Conservation (phyloP, 64 coral and sea anemone species). For the Pocillopora damicornis region DNA sequence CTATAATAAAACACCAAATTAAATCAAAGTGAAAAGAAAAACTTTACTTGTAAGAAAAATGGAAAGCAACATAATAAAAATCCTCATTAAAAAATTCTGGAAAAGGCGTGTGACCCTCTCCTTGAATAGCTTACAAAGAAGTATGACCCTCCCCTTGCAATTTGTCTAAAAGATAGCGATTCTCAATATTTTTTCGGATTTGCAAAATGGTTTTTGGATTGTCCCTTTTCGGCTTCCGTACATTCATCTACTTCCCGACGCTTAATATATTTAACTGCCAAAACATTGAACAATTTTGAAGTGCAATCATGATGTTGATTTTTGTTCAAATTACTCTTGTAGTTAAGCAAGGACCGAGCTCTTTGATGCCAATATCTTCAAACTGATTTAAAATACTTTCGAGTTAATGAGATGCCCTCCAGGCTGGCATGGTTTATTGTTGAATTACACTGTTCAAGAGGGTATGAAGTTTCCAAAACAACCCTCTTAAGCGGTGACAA, state of each 20-base stretch:
- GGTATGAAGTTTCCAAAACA: neutral
- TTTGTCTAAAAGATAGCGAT: no score
- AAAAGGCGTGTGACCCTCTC: no score
- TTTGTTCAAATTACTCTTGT: neutral
- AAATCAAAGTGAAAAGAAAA: no score
- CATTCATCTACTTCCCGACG: neutral
- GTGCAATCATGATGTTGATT: neutral
- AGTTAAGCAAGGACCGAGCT: neutral
- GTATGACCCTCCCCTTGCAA: no score
- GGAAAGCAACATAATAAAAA: no score
- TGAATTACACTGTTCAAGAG: conserved; percentile 10
- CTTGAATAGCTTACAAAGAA: no score
- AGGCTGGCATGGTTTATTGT: neutral
- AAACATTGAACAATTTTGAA: neutral
- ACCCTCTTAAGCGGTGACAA: neutral
- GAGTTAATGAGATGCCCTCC: neutral
- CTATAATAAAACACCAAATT: no score
- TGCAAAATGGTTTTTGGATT: no score
- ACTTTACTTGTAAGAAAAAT: no score
- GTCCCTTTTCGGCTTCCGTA: no score
- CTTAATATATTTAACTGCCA: neutral
- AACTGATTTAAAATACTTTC: neutral
- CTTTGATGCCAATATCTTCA: neutral
- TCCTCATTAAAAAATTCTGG: no score
- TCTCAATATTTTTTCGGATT: no score